Evolutionary conservation across 2,113 vertebrate genomes (phyloP), one percentile per base, ranked within the genome.

Genomic region (Panthera leo): DNA sequence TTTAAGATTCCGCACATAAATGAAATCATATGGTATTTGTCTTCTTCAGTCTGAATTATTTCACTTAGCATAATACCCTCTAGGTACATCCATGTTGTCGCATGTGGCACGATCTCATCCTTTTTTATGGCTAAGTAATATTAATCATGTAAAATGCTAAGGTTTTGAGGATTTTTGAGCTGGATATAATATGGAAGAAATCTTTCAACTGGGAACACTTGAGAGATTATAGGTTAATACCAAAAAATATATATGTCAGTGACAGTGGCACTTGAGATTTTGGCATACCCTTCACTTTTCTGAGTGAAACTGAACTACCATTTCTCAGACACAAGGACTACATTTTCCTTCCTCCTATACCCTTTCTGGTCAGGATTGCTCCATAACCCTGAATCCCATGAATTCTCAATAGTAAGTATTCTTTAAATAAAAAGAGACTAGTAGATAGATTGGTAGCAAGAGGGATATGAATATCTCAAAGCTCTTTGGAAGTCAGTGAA

Each of bases 381-480:
- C 14, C 4, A 34, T 42, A 51, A 73, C 10, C 12, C 39, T 71
- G 23, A 48, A 85, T 55, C 34, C 3, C 16, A 9, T 76, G n/a
- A 29, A 39, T 82, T 79, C 21, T 92, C 61, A 87, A 4, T 36
- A 34, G 13, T 76, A 75, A 85, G 13, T 88, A 68, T 63, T 71
- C 67, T 75, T 91, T 90, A 85, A 95, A 55, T 48, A 67, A 51
- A 68, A 92, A 92, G 61, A 85, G 18, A 92, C 42, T 63, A 61
- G 34, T 51, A 42, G 84, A 23, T n/a, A 61, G 36, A 48, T 27
- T 91, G 34, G 75, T 67, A 84, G 29, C 18, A 91, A 88, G 39
- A 84, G 12, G 84, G 34, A 15, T 65, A 25, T 2, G 70, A 27
- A 36, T 70, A 85, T 61, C 36, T 85, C 87, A 78, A 89, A 86